Evolutionary conservation across 2,113 vertebrate genomes (phyloP).

Genomic region (Aspidoscelis tigris): DNA sequence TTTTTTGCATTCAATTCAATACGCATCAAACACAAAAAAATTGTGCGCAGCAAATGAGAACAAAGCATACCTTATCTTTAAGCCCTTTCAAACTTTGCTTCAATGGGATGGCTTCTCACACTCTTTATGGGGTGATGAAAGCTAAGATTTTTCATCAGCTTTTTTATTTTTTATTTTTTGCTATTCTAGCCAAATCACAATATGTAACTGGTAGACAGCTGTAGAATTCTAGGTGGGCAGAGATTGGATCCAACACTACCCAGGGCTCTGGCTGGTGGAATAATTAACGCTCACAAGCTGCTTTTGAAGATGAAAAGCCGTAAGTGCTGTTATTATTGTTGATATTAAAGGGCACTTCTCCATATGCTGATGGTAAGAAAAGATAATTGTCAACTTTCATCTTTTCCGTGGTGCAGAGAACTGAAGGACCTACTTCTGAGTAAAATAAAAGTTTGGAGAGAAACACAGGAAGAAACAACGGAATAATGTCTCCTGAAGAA

Average conservation of each 20-base stretch:
- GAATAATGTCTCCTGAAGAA: too few relatives aligned
- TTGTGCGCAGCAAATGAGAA: too few relatives aligned
- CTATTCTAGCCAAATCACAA: not conserved
- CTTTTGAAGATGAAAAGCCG: constrained; percentile 56
- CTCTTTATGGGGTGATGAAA: not conserved
- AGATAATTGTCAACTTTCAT: constrained; percentile 58
- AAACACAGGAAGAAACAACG: too few relatives aligned
- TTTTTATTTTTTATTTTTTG: not conserved
- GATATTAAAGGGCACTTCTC: constrained; percentile 60
- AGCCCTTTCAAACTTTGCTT: too few relatives aligned
- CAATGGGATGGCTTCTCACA: too few relatives aligned
- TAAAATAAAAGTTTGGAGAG: too few relatives aligned
- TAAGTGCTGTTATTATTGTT: constrained; percentile 48
- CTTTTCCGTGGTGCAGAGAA: not conserved
- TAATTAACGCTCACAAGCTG: constrained; percentile 62
- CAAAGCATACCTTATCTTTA: too few relatives aligned
- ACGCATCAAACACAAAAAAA: too few relatives aligned
- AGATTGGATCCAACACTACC: constrained; percentile 31
- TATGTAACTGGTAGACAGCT: constrained; percentile 27
- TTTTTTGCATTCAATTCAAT: too few relatives aligned
- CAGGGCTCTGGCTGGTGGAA: constrained; percentile 5
- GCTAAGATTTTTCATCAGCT: not conserved
- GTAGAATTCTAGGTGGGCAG: constrained; percentile 51
- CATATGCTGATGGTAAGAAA: constrained; percentile 49
- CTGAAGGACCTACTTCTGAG: too few relatives aligned